A percentile compares a stretch with the other conserved stretches of the same genome.
Evolutionary conservation across 2,797 vertebrate species (phyloP).

Genomic region (Naso thynnoides): DNA sequence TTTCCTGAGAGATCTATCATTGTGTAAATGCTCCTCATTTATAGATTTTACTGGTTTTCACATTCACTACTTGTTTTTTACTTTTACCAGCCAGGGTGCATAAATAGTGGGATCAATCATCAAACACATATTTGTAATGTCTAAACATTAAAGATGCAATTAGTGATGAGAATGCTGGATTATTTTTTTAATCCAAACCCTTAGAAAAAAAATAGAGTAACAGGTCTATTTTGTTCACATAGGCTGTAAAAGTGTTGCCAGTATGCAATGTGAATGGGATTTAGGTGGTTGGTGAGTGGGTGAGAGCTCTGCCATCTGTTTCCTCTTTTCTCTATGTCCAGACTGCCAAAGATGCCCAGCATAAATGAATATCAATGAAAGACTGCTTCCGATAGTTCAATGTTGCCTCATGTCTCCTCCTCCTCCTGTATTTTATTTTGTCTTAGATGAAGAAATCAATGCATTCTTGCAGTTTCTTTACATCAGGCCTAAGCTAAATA

Average conservation of each 20-base stretch:
- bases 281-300: constrained; percentile 49
- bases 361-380: constrained; percentile 68
- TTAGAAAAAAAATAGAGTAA: constrained; percentile 22
- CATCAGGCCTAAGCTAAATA: not conserved
- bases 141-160: no score
- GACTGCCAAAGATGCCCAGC: constrained; percentile 52
- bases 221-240: constrained; percentile 54
- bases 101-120: no score
- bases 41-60: no score
- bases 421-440: constrained; percentile 13
- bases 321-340: constrained; percentile 54
- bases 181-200: not conserved
- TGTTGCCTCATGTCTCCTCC: constrained; percentile 17
- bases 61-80: no score
- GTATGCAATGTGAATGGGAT: constrained; percentile 46
- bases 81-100: no score
- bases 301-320: constrained; percentile 74
- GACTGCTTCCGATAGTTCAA: constrained; percentile 22
- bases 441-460: constrained; percentile 21
- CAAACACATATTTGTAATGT: no score
- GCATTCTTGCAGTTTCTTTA: not conserved
- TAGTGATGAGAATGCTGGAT: no score
- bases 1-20: no score
- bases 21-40: no score
- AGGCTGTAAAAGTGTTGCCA: constrained; percentile 37